These are phyloP conservation scores for Tachuris rubrigastra DNA, from an alignment of 2,113 vertebrate genomes.

Conservation along the genomic window DNA sequence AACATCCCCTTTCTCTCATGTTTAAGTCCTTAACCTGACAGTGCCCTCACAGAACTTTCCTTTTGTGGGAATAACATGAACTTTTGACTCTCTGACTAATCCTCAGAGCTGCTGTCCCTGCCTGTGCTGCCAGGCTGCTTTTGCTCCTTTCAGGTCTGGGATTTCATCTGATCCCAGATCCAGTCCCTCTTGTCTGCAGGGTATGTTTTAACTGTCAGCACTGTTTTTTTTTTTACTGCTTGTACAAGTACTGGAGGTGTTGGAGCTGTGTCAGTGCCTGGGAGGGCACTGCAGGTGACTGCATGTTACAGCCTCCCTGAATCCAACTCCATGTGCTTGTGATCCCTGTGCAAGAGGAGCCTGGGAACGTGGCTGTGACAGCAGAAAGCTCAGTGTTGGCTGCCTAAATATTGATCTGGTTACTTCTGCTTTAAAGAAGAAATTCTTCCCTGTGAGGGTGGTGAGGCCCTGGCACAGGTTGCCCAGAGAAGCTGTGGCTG, in stretches of 20 bases:
- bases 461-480: background rate
- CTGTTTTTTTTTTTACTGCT: background rate
- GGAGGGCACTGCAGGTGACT: background rate
- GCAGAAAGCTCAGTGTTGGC: background rate
- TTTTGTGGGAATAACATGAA: background rate
- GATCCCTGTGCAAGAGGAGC: background rate
- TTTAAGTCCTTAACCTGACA: background rate
- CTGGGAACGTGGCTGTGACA: background rate
- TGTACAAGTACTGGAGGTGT: background rate
- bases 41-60: background rate
- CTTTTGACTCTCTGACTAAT: conserved; percentile 35
- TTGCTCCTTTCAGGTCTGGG: background rate
- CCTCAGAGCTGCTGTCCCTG: background rate
- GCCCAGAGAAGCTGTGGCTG: background rate
- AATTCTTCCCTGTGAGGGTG: background rate
- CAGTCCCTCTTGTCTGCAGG: background rate
- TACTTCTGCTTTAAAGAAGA: background rate
- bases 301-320: background rate
- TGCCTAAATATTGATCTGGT: background rate
- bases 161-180: background rate
- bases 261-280: background rate
- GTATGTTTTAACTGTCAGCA: background rate
- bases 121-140: background rate
- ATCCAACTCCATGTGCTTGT: background rate
- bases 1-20: background rate